These are phyloP conservation scores for Camponotus fellah DNA, from an alignment of 2,888 invertebrate species.

Conservation along the genomic window DNA sequence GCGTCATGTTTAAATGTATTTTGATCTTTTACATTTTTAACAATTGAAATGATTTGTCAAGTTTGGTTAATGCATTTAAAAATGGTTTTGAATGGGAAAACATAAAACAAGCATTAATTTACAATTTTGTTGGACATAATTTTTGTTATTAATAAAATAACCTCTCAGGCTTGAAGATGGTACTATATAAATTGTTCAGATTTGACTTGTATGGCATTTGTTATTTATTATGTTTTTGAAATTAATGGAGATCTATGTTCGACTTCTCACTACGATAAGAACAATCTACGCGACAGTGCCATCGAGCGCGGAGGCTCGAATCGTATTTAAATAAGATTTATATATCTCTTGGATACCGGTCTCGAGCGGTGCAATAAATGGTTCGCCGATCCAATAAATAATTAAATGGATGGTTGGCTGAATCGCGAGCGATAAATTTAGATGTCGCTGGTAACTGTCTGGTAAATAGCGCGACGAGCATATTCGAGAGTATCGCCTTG, in stretches of 20 bases:
- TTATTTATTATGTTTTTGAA: conserved; percentile 51
- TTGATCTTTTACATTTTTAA: background rate
- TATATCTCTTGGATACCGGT: conserved; percentile 61
- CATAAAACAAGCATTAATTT: background rate
- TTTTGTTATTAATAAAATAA: background rate
- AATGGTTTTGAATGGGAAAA: background rate
- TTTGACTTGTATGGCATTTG: conserved; percentile 7
- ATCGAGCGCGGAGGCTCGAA: conserved; percentile 55
- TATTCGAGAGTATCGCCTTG: conserved; percentile 18
- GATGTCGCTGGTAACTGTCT: conserved; percentile 12
- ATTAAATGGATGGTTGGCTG: conserved; percentile 59
- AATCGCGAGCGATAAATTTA: conserved; percentile 47
- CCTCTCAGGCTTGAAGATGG: background rate
- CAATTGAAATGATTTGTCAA: background rate
- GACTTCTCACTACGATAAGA: conserved; percentile 43
- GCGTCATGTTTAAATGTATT: background rate
- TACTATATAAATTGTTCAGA: conserved; percentile 31
- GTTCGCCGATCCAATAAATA: conserved; percentile 69
- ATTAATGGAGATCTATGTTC: conserved; percentile 53
- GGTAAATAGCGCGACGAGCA: conserved; percentile 18
- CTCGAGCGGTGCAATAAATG: conserved; percentile 61
- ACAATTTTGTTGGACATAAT: conserved; percentile 4
- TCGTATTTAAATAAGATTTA: conserved; percentile 75
- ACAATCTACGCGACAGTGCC: conserved; percentile 28
- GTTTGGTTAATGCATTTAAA: background rate